Conservation (phyloP, 2,797 vertebrate genomes). For the Karalla daura region DNA sequence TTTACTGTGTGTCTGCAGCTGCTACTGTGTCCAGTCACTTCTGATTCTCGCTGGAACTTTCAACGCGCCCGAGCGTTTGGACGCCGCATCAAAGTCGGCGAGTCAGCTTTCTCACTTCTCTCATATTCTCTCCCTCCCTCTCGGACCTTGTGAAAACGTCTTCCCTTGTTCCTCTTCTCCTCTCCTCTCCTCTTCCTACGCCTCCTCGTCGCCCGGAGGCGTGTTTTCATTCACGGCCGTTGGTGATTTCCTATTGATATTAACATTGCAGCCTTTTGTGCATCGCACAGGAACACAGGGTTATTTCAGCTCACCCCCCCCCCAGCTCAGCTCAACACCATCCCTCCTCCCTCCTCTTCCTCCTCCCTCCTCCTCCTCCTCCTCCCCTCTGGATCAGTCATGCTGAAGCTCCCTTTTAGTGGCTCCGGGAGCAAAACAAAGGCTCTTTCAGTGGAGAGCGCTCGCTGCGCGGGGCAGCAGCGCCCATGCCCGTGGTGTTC, state of each 20-base stretch:
- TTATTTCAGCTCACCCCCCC: conserved; percentile 67
- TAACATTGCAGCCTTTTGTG: conserved; percentile 54
- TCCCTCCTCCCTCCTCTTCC: no score
- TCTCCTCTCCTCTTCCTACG: conserved; percentile 8
- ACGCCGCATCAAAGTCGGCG: neutral
- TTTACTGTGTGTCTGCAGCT: neutral
- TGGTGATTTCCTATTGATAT: conserved; percentile 40
- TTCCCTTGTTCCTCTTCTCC: conserved; percentile 17
- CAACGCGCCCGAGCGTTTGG: neutral
- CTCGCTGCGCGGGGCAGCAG: conserved; percentile 63
- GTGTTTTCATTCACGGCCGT: conserved; percentile 26
- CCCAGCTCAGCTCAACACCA: no score
- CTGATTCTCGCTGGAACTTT: no score
- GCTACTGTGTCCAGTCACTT: no score
- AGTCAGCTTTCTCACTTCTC: conserved; percentile 19
- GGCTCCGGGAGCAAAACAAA: conserved; percentile 65
- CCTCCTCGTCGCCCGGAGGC: conserved; percentile 7
- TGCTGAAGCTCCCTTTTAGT: conserved; percentile 65
- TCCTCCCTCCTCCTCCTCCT: no score
- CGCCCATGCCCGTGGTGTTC: conserved; percentile 54
- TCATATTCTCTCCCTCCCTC: conserved; percentile 1
- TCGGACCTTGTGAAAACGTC: neutral
- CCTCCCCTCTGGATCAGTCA: conserved; percentile 72
- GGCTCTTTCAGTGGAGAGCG: conserved; percentile 67
- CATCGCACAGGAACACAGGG: conserved; percentile 16